Percentiles rank a stretch among this genome's conserved stretches.
These are phyloP conservation scores for Bombyx mori DNA, from an alignment of 1,140 invertebrate species.

Conservation along the genomic window DNA sequence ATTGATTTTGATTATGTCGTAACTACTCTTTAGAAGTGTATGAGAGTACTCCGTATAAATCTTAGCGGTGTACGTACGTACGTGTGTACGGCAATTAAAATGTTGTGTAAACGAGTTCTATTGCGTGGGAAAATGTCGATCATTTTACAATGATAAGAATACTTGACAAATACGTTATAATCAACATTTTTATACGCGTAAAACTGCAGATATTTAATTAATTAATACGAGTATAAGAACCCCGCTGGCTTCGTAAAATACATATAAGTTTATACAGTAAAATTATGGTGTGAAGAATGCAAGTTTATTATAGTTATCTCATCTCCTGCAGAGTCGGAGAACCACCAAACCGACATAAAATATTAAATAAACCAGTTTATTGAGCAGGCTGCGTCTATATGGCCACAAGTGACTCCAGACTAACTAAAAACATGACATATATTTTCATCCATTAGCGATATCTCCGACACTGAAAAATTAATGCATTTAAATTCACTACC, in stretches of 20 bases:
- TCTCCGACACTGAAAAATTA: no score
- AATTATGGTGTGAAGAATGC: background rate
- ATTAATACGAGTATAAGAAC: no score
- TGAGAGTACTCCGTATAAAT: no score
- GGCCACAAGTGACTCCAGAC: constrained; percentile 14
- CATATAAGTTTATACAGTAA: background rate
- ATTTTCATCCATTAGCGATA: background rate
- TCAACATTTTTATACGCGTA: no score
- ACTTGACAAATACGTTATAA: no score
- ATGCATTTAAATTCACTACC: constrained; percentile 11
- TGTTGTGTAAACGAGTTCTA: no score
- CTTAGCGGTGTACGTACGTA: no score
- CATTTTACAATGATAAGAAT: no score
- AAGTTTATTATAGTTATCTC: no score
- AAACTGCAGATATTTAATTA: no score
- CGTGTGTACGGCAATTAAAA: no score
- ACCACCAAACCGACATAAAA: constrained; percentile 36
- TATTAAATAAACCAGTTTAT: constrained; percentile 58
- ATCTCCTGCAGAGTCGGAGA: background rate
- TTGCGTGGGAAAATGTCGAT: no score
- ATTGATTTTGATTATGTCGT: constrained; percentile 9
- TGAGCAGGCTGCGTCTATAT: constrained; percentile 32
- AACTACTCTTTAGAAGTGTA: background rate
- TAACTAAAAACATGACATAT: constrained; percentile 6
- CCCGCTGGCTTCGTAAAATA: background rate